These are phyloP conservation scores for Lamprologus sp. DNA, from an alignment of 2,113 vertebrate species.

Conservation along the genomic window DNA sequence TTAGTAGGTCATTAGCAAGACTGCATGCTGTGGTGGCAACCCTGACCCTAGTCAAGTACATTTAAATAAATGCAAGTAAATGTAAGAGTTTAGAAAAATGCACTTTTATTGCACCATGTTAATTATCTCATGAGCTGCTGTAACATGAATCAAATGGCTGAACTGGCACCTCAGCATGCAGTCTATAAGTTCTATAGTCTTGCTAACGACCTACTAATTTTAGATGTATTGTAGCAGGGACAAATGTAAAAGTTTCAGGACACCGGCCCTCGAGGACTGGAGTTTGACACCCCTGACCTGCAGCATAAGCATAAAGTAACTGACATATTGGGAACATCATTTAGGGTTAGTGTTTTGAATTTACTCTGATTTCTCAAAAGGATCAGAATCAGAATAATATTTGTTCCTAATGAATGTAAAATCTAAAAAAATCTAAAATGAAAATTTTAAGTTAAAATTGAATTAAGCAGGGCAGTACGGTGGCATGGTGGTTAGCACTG, in stretches of 20 bases:
- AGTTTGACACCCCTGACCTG: not conserved
- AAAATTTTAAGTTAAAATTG: not conserved
- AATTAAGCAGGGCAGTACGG: too few relatives aligned
- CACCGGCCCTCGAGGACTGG: not conserved
- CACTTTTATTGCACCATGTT: not conserved
- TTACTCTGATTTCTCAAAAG: fast-evolving
- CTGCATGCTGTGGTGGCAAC: not conserved
- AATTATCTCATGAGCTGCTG: not conserved
- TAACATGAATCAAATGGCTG: not conserved
- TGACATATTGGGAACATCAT: not conserved
- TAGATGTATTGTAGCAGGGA: too few relatives aligned
- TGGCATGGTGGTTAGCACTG: too few relatives aligned
- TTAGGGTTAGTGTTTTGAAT: not conserved
- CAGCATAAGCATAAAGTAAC: not conserved
- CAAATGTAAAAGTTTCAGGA: too few relatives aligned
- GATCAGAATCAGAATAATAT: not conserved
- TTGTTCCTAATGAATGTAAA: not conserved
- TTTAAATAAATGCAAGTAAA: not conserved
- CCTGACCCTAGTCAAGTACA: fast-evolving
- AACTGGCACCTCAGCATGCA: not conserved
- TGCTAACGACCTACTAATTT: too few relatives aligned
- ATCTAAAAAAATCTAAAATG: not conserved
- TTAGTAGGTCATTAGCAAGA: not conserved
- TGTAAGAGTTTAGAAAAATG: not conserved
- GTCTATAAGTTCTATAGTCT: not conserved